A percentile compares a stretch with the other conserved stretches of the same genome.
Conservation (phyloP, 2,888 invertebrate species). For the Synanthedon myopaeformis region DNA sequence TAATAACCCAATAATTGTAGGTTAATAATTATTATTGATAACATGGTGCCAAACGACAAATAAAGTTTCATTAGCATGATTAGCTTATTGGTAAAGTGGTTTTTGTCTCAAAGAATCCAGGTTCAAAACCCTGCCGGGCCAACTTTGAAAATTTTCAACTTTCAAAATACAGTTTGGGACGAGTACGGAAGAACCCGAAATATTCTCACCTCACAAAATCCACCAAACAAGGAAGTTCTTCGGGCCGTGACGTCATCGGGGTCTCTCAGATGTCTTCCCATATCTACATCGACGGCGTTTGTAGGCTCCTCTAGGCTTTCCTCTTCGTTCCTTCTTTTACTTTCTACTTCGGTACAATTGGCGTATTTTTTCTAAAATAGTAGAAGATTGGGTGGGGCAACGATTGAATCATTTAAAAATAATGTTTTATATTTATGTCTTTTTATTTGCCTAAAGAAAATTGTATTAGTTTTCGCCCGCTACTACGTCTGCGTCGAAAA, state of each 20-base stretch:
- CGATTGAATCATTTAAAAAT: neutral
- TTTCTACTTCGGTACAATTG: constrained; percentile 56
- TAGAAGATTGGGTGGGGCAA: neutral
- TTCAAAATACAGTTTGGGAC: neutral
- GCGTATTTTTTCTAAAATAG: constrained; percentile 51
- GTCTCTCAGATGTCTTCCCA: constrained; percentile 47
- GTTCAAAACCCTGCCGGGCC: too few relatives aligned
- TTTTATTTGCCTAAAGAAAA: neutral
- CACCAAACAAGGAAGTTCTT: constrained; percentile 38
- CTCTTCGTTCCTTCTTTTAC: constrained; percentile 9
- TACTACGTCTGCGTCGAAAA: too few relatives aligned
- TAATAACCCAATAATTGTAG: too few relatives aligned
- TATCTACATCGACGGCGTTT: constrained; percentile 29
- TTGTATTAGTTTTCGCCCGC: too few relatives aligned
- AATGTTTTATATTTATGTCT: neutral
- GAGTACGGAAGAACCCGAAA: neutral
- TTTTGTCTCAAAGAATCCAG: too few relatives aligned
- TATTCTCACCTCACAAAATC: constrained; percentile 52
- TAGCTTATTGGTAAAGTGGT: too few relatives aligned
- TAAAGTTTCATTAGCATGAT: too few relatives aligned
- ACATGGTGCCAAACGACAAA: too few relatives aligned
- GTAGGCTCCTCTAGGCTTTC: constrained; percentile 3
- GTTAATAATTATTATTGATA: too few relatives aligned
- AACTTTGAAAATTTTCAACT: neutral
- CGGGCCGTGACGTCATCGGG: constrained; percentile 55